Evolutionary conservation across 2,797 vertebrate species (phyloP).

Genomic region (Darevskia nairensis): DNA sequence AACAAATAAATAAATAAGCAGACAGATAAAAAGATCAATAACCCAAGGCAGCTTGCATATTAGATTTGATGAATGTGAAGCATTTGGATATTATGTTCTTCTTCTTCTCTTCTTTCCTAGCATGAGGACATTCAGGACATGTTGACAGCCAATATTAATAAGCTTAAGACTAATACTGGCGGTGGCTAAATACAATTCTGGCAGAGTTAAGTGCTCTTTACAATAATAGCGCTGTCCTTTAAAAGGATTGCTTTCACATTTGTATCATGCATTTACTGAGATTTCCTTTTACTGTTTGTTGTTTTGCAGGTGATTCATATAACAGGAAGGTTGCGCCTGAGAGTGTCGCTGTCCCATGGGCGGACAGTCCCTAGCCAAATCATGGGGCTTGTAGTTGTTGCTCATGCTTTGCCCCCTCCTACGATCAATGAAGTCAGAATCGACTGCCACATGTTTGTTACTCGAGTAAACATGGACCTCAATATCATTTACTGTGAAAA

Average conservation of each 20-base stretch:
- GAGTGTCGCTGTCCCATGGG: constrained; percentile 92
- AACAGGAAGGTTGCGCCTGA: constrained; percentile 93
- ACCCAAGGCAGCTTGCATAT: constrained; percentile 26
- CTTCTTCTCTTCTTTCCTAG: constrained; percentile 56
- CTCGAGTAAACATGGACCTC: constrained; percentile 99
- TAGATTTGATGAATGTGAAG: constrained; percentile 57
- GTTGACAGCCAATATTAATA: constrained; percentile 61
- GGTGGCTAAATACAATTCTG: constrained; percentile 55
- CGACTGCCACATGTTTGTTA: constrained; percentile 99
- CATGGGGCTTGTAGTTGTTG: constrained; percentile 97
- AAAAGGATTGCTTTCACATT: constrained; percentile 53
- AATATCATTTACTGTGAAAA: constrained; percentile 99
- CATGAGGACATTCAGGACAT: constrained; percentile 47
- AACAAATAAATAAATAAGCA: constrained; percentile 33
- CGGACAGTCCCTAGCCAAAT: constrained; percentile 94
- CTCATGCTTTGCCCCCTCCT: constrained; percentile 95
- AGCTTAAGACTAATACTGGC: constrained; percentile 49
- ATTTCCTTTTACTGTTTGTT: constrained; percentile 67
- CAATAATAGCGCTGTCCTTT: constrained; percentile 53
- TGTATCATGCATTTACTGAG: constrained; percentile 58
- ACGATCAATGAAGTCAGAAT: constrained; percentile 99
- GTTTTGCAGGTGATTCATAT: constrained; percentile 93
- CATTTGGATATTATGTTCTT: constrained; percentile 58
- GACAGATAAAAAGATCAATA: constrained; percentile 36
- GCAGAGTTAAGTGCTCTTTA: constrained; percentile 39